These are phyloP conservation scores for Motacilla alba DNA, from an alignment of 2,113 vertebrate species.

Conservation along the genomic window DNA sequence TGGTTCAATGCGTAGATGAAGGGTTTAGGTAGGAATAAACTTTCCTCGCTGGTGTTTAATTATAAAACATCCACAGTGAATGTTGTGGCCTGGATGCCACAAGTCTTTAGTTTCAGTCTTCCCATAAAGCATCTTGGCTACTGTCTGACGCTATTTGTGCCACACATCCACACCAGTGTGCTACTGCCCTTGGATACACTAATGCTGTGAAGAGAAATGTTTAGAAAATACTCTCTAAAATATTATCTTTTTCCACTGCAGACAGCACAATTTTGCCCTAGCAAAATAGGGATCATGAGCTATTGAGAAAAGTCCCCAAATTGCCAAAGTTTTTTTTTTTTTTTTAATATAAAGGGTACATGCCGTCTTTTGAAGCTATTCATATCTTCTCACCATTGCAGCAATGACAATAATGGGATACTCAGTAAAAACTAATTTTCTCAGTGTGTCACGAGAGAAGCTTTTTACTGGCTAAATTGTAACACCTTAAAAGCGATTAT, in stretches of 20 bases:
- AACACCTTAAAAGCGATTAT: neutral
- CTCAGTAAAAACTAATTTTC: neutral
- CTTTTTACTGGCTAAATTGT: neutral
- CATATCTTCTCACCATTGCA: neutral
- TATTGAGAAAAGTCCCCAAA: neutral
- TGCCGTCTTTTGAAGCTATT: neutral
- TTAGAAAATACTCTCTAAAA: neutral
- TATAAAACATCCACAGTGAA: neutral
- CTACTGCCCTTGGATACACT: neutral
- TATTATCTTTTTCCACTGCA: neutral
- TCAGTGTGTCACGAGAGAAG: neutral
- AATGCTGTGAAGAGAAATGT: neutral
- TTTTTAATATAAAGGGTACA: neutral
- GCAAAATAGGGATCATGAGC: neutral
- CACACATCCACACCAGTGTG: neutral
- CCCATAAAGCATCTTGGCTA: neutral
- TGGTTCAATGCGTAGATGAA: neutral
- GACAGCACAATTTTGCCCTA: neutral
- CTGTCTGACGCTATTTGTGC: neutral
- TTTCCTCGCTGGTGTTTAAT: neutral
- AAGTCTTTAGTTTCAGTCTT: neutral
- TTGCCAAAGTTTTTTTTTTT: neutral
- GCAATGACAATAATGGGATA: neutral
- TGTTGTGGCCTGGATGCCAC: neutral
- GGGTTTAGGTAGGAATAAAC: neutral